Base-by-base conservation (phyloP, 2,888 invertebrate species). In the Rhyacophila evoluta region DNA sequence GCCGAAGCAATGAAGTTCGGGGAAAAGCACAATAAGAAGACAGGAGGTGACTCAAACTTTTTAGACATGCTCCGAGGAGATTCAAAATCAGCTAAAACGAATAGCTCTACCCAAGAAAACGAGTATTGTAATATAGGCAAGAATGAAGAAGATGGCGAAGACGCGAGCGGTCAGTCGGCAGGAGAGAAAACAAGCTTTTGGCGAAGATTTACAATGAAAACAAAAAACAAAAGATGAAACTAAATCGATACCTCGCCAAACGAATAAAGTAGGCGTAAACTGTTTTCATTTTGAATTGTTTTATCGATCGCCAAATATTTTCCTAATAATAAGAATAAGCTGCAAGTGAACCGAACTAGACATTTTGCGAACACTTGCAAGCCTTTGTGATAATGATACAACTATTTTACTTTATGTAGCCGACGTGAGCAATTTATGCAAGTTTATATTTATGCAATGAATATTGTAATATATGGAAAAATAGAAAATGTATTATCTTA, bases 191-290 rank as follows among this genome's bases (percentile, higher is more conserved):
- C 92, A 77, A 91, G 91, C 86, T 93, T 93, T 88, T 93, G 92
- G 93, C 91, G 92, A 85, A 91, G 93, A 85, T 91, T 93, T 84
- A 92, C 93, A 83, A 92, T 93, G 91, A 93, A 93, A 85, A 92
- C 91, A 84, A 92, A 92, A 85, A 92, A 91, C 84, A 92, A 92
- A 86, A 92, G 92, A 90, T 92, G 92, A 90, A 29, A 87, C 74
- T 33, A 29, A 36, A 39, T 15, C 33, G 19, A 33, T 33, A 6
- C 29, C 29, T 33, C 29, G 29, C 29, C 8, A 55, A 55, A 55
- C 19, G 19, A 55, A 55, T 19, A 55, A 25, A 6, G 10, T 55
- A 10, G 15, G 1, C 8, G 55, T 2, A 55, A 55, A 55, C 55
- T 55, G 55, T 55, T 41, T 41, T 33, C 29, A 33, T 55, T 71